Evolutionary conservation across 1,140 invertebrate genomes (phyloP).

Genomic region (Nilaparvata lugens): DNA sequence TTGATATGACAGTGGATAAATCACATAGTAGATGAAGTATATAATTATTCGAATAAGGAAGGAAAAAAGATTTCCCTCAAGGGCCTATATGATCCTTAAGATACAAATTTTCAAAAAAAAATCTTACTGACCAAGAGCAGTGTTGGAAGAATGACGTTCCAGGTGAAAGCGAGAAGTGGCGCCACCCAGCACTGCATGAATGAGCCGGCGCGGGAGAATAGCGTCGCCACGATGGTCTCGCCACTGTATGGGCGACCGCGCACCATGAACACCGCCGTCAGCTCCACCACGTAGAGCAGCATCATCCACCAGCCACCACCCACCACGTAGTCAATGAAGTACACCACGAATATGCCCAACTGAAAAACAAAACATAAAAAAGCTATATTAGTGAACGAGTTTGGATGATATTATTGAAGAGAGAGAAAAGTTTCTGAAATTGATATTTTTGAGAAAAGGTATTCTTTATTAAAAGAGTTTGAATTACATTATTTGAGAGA

Average conservation of each 20-base stretch:
- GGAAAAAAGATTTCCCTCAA: too few relatives aligned
- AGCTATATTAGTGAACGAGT: background rate
- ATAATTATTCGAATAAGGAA: too few relatives aligned
- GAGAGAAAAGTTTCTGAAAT: too few relatives aligned
- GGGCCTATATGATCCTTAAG: too few relatives aligned
- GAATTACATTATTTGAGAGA: too few relatives aligned
- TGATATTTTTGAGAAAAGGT: too few relatives aligned
- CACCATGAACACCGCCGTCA: conserved; percentile 70
- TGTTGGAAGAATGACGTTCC: conserved; percentile 78
- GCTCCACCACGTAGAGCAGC: conserved; percentile 62
- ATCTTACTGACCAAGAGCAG: conserved; percentile 59
- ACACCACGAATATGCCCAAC: conserved; percentile 74
- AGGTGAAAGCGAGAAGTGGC: conserved; percentile 69
- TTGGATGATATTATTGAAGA: too few relatives aligned
- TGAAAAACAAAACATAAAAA: conserved; percentile 34
- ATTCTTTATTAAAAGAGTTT: too few relatives aligned
- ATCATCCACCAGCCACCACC: conserved; percentile 81
- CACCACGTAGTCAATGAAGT: conserved; percentile 73
- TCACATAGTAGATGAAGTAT: too few relatives aligned
- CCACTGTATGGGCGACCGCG: conserved; percentile 75
- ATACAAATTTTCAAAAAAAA: too few relatives aligned
- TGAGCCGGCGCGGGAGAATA: conserved; percentile 41
- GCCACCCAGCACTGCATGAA: conserved; percentile 50
- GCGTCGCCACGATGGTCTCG: conserved; percentile 60
- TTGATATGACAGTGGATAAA: too few relatives aligned